Evolutionary conservation across 1,140 invertebrate species (phyloP).

Genomic region (Paraescarpia echinospica): DNA sequence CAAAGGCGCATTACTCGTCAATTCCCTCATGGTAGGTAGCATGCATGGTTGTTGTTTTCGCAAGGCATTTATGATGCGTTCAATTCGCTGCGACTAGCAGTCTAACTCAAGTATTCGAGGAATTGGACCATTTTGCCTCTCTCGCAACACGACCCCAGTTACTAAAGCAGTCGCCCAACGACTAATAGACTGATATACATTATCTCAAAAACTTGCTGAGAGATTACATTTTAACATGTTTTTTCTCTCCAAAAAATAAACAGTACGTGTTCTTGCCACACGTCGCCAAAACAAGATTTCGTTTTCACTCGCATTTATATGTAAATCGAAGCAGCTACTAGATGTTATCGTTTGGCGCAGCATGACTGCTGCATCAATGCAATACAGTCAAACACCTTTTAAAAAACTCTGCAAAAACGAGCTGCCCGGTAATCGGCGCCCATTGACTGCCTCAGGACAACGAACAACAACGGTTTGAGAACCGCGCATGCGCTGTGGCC

Average conservation of each 20-base stretch:
- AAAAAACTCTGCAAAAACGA: not conserved
- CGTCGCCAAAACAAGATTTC: not conserved
- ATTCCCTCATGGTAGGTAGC: slow-evolving; percentile 3
- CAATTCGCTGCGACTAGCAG: no score
- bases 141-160: not conserved
- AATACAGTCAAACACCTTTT: not conserved
- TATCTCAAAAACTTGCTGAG: not conserved
- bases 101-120: not conserved
- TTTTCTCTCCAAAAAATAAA: not conserved
- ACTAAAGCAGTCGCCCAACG: not conserved
- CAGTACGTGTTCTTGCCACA: not conserved
- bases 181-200: not conserved
- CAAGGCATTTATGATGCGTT: no score
- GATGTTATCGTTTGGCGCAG: no score
- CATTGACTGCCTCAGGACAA: not conserved
- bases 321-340: no score
- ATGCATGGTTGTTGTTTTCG: no score
- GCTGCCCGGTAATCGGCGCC: not conserved
- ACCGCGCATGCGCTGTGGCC: slow-evolving; percentile 39
- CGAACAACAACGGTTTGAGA: slow-evolving; percentile 12
- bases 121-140: not conserved
- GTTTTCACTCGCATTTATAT: not conserved
- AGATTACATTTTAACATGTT: not conserved
- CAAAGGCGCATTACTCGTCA: slow-evolving; percentile 19
- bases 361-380: not conserved